phyloP scores from a whole-genome alignment of 1,140 invertebrate genomes.

The Formica exsecta region DNA sequence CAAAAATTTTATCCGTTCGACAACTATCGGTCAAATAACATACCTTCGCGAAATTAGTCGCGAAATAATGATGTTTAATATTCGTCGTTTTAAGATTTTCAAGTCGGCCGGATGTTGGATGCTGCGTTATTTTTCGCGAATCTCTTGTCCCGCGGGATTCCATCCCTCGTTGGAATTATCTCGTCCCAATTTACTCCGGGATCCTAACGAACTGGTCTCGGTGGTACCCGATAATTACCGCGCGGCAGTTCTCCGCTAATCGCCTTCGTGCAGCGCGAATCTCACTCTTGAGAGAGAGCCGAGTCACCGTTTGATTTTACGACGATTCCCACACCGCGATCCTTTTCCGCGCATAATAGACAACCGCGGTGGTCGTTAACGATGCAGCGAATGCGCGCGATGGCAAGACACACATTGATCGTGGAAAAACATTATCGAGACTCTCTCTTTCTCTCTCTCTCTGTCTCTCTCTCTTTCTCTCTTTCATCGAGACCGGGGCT shows the following conservation, averaged over 20 bases:
- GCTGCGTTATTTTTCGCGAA: neutral
- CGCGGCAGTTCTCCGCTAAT: conserved; percentile 10
- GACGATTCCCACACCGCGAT: conserved; percentile 12
- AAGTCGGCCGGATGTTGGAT: neutral
- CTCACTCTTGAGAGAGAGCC: conserved; percentile 8
- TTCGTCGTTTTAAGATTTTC: neutral
- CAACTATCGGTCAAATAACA: neutral
- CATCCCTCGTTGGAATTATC: conserved; percentile 33
- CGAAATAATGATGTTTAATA: neutral
- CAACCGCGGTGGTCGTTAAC: neutral
- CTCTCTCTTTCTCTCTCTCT: neutral
- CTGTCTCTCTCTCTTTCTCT: neutral
- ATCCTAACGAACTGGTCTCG: conserved; percentile 48
- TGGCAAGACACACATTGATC: conserved; percentile 2
- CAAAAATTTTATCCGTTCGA: neutral
- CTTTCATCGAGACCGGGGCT: neutral
- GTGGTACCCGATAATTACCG: conserved; percentile 53
- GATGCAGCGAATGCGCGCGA: neutral
- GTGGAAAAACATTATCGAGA: conserved; percentile 40
- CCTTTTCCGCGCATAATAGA: conserved; percentile 2
- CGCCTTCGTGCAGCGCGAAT: conserved; percentile 29
- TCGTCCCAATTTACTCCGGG: conserved; percentile 57
- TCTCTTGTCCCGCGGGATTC: neutral
- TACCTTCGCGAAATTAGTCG: conserved; percentile 13
- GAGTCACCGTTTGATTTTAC: neutral